phyloP scores from a whole-genome alignment of 2,888 invertebrate species.

The Cartodere bifasciata region DNA sequence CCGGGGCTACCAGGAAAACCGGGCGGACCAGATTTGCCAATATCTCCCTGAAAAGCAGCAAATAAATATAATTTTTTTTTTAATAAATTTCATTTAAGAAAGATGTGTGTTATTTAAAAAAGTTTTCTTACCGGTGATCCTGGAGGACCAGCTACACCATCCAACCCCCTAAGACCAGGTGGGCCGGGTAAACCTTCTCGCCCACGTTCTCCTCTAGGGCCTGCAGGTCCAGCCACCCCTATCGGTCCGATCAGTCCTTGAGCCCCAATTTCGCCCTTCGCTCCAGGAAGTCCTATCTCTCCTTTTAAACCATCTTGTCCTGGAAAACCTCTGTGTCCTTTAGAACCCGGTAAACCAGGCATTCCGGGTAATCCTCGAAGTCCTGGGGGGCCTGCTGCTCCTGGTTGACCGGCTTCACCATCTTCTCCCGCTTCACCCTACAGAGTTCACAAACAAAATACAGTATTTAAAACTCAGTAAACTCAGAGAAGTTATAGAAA shows the following conservation, averaged over 20 bases:
- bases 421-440: conserved; percentile 69
- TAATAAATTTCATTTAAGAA: conserved; percentile 2
- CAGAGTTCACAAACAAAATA: conserved; percentile 9
- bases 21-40: conserved; percentile 73
- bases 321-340: conserved; percentile 71
- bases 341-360: conserved; percentile 69
- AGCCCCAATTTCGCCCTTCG: conserved; percentile 58
- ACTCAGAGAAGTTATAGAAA: no score
- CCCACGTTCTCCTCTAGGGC: conserved; percentile 72
- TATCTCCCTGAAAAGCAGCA: conserved; percentile 45
- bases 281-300: conserved; percentile 61
- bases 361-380: conserved; percentile 58
- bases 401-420: conserved; percentile 65
- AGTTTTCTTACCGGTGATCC: conserved; percentile 49
- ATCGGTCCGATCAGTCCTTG: conserved; percentile 55
- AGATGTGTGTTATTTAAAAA: conserved; percentile 3
- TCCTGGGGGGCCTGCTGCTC: conserved; percentile 58
- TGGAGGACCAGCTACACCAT: conserved; percentile 68
- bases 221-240: conserved; percentile 64
- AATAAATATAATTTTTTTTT: conserved; percentile 4
- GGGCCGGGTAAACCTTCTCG: conserved; percentile 70
- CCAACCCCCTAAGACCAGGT: conserved; percentile 64
- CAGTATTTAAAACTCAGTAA: no score
- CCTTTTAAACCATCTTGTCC: conserved; percentile 74
- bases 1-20: conserved; percentile 77